phyloP scores from a whole-genome alignment of 1,140 invertebrate genomes.

The Drosophila lacertosa region DNA sequence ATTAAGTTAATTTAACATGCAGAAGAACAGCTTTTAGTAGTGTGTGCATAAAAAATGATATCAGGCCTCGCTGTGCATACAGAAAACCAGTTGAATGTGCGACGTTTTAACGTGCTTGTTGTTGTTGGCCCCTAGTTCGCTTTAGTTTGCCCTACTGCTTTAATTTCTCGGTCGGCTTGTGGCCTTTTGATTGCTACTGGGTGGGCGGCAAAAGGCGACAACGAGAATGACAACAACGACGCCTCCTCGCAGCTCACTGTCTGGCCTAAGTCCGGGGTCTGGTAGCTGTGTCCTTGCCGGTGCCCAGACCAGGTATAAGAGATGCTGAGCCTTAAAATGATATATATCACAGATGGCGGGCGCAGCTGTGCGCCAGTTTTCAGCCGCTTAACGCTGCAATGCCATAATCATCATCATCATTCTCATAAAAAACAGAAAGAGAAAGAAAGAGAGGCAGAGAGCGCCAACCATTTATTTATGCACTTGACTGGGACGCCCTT shows the following conservation, averaged over 20 bases:
- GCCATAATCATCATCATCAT: conserved; percentile 58
- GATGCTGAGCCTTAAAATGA: conserved; percentile 24
- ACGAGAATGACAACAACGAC: not conserved
- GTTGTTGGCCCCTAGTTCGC: not conserved
- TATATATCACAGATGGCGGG: conserved; percentile 60
- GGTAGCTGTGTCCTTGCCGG: conserved; percentile 35
- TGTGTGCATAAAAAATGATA: conserved; percentile 10
- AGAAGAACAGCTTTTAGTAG: not conserved
- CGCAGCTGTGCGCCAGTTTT: conserved; percentile 65
- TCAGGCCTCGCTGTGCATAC: conserved; percentile 12
- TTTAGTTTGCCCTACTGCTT: conserved; percentile 42
- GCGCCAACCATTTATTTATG: conserved; percentile 69
- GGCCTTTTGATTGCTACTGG: conserved; percentile 38
- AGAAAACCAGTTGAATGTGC: conserved; percentile 31
- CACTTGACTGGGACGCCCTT: conserved; percentile 68
- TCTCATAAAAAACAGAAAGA: conserved; percentile 40
- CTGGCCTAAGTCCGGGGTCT: too few relatives aligned
- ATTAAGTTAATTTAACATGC: not conserved
- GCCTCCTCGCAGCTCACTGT: too few relatives aligned
- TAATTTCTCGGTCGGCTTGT: conserved; percentile 47
- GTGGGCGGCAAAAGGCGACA: conserved; percentile 40
- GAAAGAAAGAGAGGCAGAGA: conserved; percentile 3
- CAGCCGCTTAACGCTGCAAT: conserved; percentile 65
- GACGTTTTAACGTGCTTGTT: conserved; percentile 2
- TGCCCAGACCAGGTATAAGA: conserved; percentile 28